Evolutionary conservation across 2,888 invertebrate species (phyloP).

Genomic region (Torymus texanus): DNA sequence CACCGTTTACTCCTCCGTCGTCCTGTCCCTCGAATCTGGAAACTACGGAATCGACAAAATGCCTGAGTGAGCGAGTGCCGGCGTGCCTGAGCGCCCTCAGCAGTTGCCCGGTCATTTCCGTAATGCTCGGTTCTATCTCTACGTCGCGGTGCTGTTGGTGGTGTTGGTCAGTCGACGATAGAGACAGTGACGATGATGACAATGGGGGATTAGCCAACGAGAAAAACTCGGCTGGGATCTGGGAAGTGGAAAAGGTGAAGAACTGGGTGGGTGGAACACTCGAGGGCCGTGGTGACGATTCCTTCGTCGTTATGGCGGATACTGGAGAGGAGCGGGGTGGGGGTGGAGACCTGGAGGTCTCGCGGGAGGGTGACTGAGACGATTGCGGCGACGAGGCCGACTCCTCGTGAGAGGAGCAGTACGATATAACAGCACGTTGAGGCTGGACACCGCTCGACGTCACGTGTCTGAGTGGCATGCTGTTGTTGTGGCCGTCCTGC

Average conservation of each 20-base stretch:
- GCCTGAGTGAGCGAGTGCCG: constrained; percentile 81
- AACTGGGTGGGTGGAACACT: constrained; percentile 60
- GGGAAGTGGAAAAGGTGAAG: constrained; percentile 67
- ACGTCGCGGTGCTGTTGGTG: constrained; percentile 54
- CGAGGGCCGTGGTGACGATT: constrained; percentile 46
- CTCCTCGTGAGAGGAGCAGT: constrained; percentile 74
- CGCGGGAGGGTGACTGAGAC: constrained; percentile 23
- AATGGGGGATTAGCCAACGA: constrained; percentile 62
- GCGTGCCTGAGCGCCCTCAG: constrained; percentile 82
- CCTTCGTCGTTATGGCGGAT: constrained; percentile 51
- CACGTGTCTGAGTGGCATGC: constrained; percentile 43
- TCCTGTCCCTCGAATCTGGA: constrained; percentile 80
- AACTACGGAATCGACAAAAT: constrained; percentile 81
- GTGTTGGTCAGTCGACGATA: constrained; percentile 1
- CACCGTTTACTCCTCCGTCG: constrained; percentile 73
- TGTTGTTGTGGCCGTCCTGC: constrained; percentile 15
- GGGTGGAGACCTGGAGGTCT: constrained; percentile 28
- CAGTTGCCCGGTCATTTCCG: constrained; percentile 84
- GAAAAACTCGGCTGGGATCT: constrained; percentile 67
- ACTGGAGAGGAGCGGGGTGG: constrained; percentile 47
- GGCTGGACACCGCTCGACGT: constrained; percentile 59
- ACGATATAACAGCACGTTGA: constrained; percentile 69
- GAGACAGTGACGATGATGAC: constrained; percentile 30
- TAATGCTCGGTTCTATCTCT: constrained; percentile 81
- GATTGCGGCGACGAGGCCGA: constrained; percentile 60